Evolutionary conservation across 2,888 invertebrate species (phyloP), one percentile per base, ranked within the genome.

Genomic region (Ophion ventricosus): DNA sequence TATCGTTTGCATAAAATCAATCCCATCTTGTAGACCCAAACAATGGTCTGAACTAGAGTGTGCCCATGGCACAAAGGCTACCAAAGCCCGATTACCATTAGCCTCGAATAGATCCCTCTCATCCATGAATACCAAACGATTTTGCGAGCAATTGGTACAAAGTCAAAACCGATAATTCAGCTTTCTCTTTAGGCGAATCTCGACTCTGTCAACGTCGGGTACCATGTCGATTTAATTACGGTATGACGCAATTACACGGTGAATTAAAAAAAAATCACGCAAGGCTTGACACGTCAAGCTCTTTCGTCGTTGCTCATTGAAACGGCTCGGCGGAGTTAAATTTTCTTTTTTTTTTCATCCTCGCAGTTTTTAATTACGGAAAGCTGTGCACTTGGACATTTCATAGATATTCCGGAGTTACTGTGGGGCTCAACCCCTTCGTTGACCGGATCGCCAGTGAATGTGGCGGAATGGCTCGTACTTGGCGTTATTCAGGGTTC

Each of bases 401-500:
- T 84, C 82, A 75, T 84, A 72, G 82, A 83, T 82, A 82, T 82
- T 72, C 75, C 72, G 29, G 67, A 49, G 70, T 81, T 76, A 82
- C 63, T 59, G 20, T 61, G 70, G 70, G 49, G 56, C 35, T 35
- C 72, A 66, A 54, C 57, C 74, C 64, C 43, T 67, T 67, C 67
- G 77, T 25, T 61, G 67, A 74, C 82, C 66, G 74, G 56, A 84
- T 84, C 77, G 80, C 77, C 29, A 25, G 59, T 61, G 78, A 84
- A 82, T 79, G 69, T 74, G 69, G 74, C 66, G 72, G 75, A 78
- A 81, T 75, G 61, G 81, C 74, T 54, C 74, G 79, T 59, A 66
- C 75, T 70, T 61, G 40, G 40, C 73, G 72, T 80, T 86, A 82
- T 85, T 86, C 85, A 81, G 79, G 78, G 83, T 86, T 86, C 87